A percentile compares a stretch with the other conserved stretches of the same genome.
Evolutionary conservation across 2,797 vertebrate genomes (phyloP).

Genomic region (Dryobates pubescens): DNA sequence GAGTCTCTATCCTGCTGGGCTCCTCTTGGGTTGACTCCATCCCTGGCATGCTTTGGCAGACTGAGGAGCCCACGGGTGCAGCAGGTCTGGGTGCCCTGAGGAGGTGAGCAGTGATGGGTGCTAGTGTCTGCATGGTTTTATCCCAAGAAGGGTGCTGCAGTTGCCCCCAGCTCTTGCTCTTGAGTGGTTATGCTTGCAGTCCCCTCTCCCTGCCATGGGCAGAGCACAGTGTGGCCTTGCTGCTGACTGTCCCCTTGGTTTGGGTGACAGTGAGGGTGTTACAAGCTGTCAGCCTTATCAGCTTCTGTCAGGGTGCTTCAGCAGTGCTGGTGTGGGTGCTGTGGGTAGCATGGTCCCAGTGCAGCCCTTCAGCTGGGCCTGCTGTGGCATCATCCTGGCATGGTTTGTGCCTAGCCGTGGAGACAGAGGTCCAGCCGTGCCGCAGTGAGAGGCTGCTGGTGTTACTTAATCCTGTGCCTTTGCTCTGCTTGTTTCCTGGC

Average conservation of each 20-base stretch:
- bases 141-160: rapidly evolving
- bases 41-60: rapidly evolving
- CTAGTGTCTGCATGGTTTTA: background rate
- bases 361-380: background rate
- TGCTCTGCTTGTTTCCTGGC: background rate
- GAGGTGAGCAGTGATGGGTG: background rate
- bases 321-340: rapidly evolving
- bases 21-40: background rate
- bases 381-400: rapidly evolving
- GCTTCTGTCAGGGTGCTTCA: rapidly evolving
- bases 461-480: background rate
- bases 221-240: rapidly evolving
- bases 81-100: background rate
- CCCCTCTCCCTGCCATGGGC: no score
- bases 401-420: rapidly evolving
- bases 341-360: rapidly evolving
- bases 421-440: rapidly evolving
- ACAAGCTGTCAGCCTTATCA: background rate
- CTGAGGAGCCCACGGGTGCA: rapidly evolving
- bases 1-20: background rate
- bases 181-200: no score
- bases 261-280: background rate
- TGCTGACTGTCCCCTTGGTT: background rate
- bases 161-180: background rate
- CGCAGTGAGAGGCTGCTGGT: rapidly evolving